Percentiles rank a stretch among this genome's conserved stretches.
These are phyloP conservation scores for Cynodonichthys magdalenae DNA, from an alignment of 2,797 vertebrate genomes.

Conservation along the genomic window DNA sequence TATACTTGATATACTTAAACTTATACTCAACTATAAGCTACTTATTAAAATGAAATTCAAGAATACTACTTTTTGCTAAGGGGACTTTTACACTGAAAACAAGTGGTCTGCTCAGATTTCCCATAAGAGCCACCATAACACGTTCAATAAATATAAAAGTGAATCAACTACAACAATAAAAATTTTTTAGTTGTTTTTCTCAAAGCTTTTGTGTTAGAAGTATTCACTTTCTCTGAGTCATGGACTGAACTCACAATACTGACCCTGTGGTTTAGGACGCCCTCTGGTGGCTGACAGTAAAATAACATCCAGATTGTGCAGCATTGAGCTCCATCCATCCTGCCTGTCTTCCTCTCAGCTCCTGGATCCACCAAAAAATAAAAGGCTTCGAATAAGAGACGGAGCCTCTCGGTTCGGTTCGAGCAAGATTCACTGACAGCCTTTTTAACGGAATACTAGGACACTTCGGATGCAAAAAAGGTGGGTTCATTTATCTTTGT, in stretches of 20 bases:
- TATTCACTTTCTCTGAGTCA: background rate
- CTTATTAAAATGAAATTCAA: no score
- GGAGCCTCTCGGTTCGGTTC: no score
- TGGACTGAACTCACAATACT: background rate
- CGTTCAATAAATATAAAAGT: background rate
- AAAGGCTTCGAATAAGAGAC: constrained; percentile 49
- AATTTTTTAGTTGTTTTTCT: background rate
- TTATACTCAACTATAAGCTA: no score
- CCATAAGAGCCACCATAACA: background rate
- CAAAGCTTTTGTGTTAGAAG: background rate
- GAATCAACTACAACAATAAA: no score
- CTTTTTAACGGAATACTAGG: constrained; percentile 31
- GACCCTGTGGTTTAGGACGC: constrained; percentile 14
- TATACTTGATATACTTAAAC: no score
- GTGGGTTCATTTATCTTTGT: constrained; percentile 41
- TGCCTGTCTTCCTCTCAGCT: constrained; percentile 54
- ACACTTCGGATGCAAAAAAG: constrained; percentile 39
- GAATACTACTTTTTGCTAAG: no score
- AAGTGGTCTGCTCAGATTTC: no score
- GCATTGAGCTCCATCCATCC: constrained; percentile 39
- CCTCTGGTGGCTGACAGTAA: constrained; percentile 49
- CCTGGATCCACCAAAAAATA: constrained; percentile 54
- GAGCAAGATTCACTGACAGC: constrained; percentile 7
- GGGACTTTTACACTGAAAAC: no score
- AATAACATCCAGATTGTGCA: no score